Evolutionary conservation across 2,113 vertebrate species (phyloP).

Genomic region (Bufo gargarizans): DNA sequence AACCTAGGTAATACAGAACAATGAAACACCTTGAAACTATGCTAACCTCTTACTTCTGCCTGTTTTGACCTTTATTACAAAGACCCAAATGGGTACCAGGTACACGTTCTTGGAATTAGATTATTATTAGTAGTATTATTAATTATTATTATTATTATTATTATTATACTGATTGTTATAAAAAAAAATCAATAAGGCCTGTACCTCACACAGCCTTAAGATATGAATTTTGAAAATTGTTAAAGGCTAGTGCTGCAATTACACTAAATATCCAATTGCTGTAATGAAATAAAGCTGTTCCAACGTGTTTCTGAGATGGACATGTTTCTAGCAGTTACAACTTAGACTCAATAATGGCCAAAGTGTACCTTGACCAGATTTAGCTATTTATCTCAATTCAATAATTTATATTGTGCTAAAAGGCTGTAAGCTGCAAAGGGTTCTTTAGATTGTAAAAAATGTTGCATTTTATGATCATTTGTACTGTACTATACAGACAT

Average conservation of each 20-base stretch:
- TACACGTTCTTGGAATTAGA: background rate
- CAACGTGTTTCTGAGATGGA: slow-evolving; percentile 66
- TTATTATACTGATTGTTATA: background rate
- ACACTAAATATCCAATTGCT: slow-evolving; percentile 50
- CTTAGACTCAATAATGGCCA: slow-evolving; percentile 55
- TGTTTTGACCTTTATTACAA: background rate
- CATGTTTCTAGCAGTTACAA: slow-evolving; percentile 69
- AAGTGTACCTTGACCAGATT: slow-evolving; percentile 64
- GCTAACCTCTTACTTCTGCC: no score
- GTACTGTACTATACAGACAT: slow-evolving; percentile 67
- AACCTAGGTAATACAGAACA: no score
- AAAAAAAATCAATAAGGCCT: background rate
- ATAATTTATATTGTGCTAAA: slow-evolving; percentile 74
- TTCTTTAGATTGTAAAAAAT: slow-evolving; percentile 69
- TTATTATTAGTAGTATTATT: background rate
- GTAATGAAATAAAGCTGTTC: slow-evolving; percentile 72
- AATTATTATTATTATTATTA: background rate
- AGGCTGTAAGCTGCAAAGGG: slow-evolving; percentile 70
- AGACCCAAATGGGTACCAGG: background rate
- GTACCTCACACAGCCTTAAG: slow-evolving; percentile 63
- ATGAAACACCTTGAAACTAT: no score
- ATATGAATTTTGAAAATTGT: slow-evolving; percentile 59
- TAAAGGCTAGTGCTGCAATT: slow-evolving; percentile 65
- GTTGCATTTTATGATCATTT: slow-evolving; percentile 69
- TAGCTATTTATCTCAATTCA: slow-evolving; percentile 68